Conservation (phyloP, 2,113 vertebrate genomes). For the Pithys albifrons region DNA sequence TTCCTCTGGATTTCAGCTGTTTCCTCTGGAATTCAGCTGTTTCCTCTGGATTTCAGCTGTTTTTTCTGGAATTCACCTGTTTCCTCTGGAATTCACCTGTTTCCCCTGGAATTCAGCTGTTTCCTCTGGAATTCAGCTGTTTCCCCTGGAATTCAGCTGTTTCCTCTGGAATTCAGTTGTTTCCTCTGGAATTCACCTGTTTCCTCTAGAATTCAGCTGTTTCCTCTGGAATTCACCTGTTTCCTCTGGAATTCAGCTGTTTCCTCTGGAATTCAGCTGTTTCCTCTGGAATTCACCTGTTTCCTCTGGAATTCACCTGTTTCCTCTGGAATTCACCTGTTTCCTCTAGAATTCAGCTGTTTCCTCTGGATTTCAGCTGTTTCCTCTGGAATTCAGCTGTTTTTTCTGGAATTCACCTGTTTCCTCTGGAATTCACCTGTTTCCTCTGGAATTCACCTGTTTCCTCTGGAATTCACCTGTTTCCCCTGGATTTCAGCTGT, state of each 20-base stretch:
- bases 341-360: not conserved
- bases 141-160: too few relatives aligned
- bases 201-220: not conserved
- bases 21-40: not conserved
- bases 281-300: not conserved
- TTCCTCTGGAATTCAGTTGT: too few relatives aligned
- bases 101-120: not conserved
- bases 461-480: not conserved
- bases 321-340: accelerated
- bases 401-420: not conserved
- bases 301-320: not conserved
- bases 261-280: too few relatives aligned
- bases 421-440: accelerated
- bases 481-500: too few relatives aligned
- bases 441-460: too few relatives aligned
- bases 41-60: accelerated
- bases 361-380: not conserved
- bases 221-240: not conserved
- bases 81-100: not conserved
- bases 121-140: accelerated
- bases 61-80: too few relatives aligned
- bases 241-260: accelerated
- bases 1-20: not conserved
- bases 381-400: not conserved
- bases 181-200: not conserved